Conservation (phyloP, 2,888 invertebrate species). For the Eupithecia exiguata region DNA sequence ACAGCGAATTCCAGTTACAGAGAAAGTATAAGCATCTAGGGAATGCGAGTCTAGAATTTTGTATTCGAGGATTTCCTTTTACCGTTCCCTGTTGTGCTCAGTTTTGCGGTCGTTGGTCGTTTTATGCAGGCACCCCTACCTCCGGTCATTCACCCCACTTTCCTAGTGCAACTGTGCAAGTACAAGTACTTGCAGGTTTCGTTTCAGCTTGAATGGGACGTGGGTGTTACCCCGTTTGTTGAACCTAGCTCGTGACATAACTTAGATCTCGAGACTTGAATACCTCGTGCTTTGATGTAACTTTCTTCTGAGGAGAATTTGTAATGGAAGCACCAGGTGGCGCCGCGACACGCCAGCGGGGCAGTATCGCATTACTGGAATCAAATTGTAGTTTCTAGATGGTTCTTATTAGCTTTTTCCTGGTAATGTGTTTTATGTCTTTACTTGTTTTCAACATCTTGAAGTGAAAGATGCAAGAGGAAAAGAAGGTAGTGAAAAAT, state of each 20-base stretch:
- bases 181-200: slow-evolving; percentile 56
- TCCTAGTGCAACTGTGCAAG: slow-evolving; percentile 52
- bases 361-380: slow-evolving; percentile 8
- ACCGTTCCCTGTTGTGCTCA: slow-evolving; percentile 51
- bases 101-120: slow-evolving; percentile 64
- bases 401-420: neutral
- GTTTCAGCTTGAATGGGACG: slow-evolving; percentile 67
- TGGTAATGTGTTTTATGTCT: neutral
- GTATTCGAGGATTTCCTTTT: slow-evolving; percentile 41
- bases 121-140: slow-evolving; percentile 70
- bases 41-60: slow-evolving; percentile 31
- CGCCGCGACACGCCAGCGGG: neutral
- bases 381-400: neutral
- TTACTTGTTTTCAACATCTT: neutral
- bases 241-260: slow-evolving; percentile 47
- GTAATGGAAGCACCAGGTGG: slow-evolving; percentile 10
- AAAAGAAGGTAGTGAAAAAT: neutral
- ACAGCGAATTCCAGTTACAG: slow-evolving; percentile 20
- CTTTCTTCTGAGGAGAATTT: slow-evolving; percentile 20
- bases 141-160: slow-evolving; percentile 69
- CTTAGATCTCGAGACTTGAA: slow-evolving; percentile 30
- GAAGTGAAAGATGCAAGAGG: neutral
- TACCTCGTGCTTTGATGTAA: slow-evolving; percentile 35
- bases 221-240: slow-evolving; percentile 63
- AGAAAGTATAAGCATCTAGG: slow-evolving; percentile 25